phyloP scores from a whole-genome alignment of 2,113 vertebrate species.

The Trematocara nigrifrons region DNA sequence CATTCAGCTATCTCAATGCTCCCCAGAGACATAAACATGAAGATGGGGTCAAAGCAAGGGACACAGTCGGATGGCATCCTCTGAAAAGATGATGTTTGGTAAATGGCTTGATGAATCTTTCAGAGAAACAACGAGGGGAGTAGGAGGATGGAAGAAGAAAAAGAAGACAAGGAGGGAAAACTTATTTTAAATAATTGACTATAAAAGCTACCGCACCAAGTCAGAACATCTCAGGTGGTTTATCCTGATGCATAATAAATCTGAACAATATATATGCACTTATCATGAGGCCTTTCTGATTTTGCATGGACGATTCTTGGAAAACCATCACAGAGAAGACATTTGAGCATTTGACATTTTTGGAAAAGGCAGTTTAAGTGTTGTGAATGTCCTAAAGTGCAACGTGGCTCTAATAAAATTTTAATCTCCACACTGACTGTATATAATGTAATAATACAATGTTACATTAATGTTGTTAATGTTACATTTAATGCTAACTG shows the following conservation, averaged over 20 bases:
- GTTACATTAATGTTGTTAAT: not conserved
- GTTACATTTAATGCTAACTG: not conserved
- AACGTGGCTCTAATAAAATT: not conserved
- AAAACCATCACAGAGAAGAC: not conserved
- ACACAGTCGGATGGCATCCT: not conserved
- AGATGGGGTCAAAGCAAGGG: not conserved
- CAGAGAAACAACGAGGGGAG: not conserved
- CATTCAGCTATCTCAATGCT: not conserved
- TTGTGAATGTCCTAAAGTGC: not conserved
- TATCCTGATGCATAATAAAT: not conserved
- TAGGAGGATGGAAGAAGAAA: not conserved
- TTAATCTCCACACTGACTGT: not conserved
- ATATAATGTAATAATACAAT: not conserved
- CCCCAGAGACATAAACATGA: conserved; percentile 1
- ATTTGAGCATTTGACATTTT: not conserved
- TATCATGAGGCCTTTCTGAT: not conserved
- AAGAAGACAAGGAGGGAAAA: not conserved
- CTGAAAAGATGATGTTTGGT: conserved; percentile 32
- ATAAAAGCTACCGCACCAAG: not conserved
- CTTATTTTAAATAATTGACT: conserved; percentile 45
- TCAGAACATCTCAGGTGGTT: not conserved
- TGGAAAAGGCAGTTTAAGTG: not conserved
- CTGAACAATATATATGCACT: not conserved
- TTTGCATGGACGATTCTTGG: not conserved
- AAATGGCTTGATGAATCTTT: conserved; percentile 55